Percentiles rank a stretch among this genome's conserved stretches.
Evolutionary conservation across 2,797 vertebrate genomes (phyloP).

Genomic region (Acanthopagrus latus): DNA sequence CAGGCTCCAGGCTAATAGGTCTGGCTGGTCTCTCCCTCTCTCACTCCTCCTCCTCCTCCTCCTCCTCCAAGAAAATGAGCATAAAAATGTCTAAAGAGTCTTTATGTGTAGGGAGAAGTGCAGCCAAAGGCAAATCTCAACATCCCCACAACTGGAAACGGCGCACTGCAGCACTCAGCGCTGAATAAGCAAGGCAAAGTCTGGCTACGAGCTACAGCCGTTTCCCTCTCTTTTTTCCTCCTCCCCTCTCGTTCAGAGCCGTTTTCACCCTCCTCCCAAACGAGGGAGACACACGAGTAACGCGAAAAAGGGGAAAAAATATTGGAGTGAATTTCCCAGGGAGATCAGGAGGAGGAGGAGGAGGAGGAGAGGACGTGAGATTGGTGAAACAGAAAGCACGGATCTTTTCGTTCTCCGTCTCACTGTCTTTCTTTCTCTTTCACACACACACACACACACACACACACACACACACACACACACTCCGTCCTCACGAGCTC

Average conservation of each 20-base stretch:
- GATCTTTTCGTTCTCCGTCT: constrained; percentile 50
- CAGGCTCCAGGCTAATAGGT: constrained; percentile 67
- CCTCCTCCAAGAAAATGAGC: constrained; percentile 72
- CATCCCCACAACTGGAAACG: constrained; percentile 77
- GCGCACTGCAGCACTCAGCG: constrained; percentile 73
- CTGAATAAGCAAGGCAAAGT: constrained; percentile 75
- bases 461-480: constrained; percentile 1
- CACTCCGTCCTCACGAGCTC: constrained; percentile 44
- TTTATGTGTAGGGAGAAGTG: constrained; percentile 72
- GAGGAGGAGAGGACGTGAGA: constrained; percentile 46
- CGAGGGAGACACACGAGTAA: constrained; percentile 61
- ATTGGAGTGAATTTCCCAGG: constrained; percentile 76
- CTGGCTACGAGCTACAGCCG: constrained; percentile 76
- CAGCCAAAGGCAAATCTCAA: constrained; percentile 68
- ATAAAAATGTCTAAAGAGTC: constrained; percentile 77
- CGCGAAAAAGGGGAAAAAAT: constrained; percentile 47
- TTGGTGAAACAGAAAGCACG: constrained; percentile 65
- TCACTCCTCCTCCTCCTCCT: constrained; percentile 58
- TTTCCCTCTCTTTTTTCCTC: constrained; percentile 71
- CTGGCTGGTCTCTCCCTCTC: constrained; percentile 66
- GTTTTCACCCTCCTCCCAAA: constrained; percentile 74
- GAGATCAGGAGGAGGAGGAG: constrained; percentile 52
- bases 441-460: not conserved
- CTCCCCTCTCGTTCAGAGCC: constrained; percentile 62
- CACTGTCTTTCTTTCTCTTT: constrained; percentile 26